Percentiles rank a stretch among this genome's conserved stretches.
Evolutionary conservation across 2,113 vertebrate genomes (phyloP).

Genomic region (Centropus bengalensis): DNA sequence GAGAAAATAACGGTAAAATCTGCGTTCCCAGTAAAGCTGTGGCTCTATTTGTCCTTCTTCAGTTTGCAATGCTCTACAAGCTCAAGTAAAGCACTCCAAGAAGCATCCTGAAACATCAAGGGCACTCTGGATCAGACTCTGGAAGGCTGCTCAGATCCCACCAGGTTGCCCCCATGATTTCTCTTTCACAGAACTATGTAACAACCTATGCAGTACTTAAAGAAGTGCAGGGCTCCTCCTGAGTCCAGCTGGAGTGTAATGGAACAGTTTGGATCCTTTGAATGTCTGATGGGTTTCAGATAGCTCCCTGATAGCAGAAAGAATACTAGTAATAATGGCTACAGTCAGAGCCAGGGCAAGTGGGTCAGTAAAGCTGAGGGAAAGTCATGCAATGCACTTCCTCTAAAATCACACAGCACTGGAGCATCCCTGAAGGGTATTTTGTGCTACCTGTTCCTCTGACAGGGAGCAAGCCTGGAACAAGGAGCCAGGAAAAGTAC

Average conservation of each 20-base stretch:
- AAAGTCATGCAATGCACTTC: no score
- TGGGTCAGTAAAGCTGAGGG: background rate
- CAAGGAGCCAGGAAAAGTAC: background rate
- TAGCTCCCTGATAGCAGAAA: background rate
- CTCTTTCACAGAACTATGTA: background rate
- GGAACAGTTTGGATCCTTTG: background rate
- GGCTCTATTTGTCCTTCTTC: background rate
- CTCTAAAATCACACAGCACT: background rate
- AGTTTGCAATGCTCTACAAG: background rate
- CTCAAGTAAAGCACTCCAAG: background rate
- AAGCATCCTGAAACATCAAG: background rate
- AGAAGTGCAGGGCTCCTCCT: fast-evolving
- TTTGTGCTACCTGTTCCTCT: background rate
- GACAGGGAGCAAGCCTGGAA: background rate
- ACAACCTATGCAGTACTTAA: background rate
- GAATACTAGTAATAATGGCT: background rate
- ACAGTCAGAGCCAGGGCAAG: background rate
- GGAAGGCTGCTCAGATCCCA: background rate
- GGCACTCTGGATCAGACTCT: background rate
- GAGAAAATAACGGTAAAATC: background rate
- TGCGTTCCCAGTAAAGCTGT: background rate
- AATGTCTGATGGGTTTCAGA: background rate
- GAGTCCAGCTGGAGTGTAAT: background rate
- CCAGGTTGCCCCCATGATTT: background rate
- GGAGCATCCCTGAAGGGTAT: background rate